These are phyloP conservation scores for Brotula barbata DNA, from an alignment of 2,797 vertebrate species.

Conservation along the genomic window DNA sequence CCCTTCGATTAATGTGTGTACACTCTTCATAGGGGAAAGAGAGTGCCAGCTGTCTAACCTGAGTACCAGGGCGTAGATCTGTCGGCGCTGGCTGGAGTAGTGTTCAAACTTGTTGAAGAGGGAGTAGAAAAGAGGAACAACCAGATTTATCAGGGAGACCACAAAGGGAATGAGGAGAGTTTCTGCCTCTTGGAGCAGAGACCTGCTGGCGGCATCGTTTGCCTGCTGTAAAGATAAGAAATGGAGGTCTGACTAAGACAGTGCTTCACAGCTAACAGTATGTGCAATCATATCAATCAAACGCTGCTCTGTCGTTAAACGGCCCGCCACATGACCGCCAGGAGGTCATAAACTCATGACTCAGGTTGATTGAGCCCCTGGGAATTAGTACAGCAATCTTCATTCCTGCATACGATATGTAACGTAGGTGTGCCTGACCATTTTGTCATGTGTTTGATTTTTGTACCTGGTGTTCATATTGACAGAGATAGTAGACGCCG, in stretches of 20 bases:
- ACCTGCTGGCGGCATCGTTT: slow-evolving; percentile 25
- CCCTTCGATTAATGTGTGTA: not conserved
- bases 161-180: slow-evolving; percentile 87
- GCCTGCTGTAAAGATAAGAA: slow-evolving; percentile 44
- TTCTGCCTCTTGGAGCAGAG: slow-evolving; percentile 74
- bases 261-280: not conserved
- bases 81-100: slow-evolving; percentile 81
- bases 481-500: slow-evolving; percentile 82
- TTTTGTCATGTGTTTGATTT: not conserved
- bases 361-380: not conserved
- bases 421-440: not conserved
- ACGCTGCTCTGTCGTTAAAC: not conserved
- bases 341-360: slow-evolving; percentile 6
- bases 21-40: not conserved
- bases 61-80: slow-evolving; percentile 84
- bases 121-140: slow-evolving; percentile 86
- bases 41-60: slow-evolving; percentile 75
- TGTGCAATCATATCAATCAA: not conserved
- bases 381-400: too few relatives aligned
- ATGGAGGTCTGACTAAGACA: slow-evolving; percentile 10
- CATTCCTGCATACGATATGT: too few relatives aligned
- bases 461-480: slow-evolving; percentile 60
- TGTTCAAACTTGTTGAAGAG: slow-evolving; percentile 86
- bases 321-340: slow-evolving; percentile 7
- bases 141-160: slow-evolving; percentile 86